A percentile compares a stretch with the other conserved stretches of the same genome.
These are phyloP conservation scores for Chaenodraco wilsoni DNA, from an alignment of 2,797 vertebrate species.

Conservation along the genomic window DNA sequence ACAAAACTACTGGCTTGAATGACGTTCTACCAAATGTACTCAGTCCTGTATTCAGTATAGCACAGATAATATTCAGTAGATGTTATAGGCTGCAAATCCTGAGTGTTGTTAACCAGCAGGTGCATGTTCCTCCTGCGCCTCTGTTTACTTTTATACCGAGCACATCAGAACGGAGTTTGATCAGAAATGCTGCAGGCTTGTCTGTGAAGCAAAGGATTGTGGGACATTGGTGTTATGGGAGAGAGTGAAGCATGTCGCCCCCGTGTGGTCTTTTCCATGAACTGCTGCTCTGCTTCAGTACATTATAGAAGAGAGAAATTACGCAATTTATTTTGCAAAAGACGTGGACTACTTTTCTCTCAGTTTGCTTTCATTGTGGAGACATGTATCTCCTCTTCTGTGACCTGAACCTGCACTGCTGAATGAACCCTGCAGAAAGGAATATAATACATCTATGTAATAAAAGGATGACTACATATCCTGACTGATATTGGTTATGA, in stretches of 20 bases:
- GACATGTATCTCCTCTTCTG: constrained; percentile 36
- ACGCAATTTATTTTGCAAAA: constrained; percentile 3
- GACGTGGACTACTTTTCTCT: constrained; percentile 24
- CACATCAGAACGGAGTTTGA: constrained; percentile 36
- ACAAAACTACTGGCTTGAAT: constrained; percentile 40
- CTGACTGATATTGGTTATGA: constrained; percentile 24
- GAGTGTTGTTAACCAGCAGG: constrained; percentile 58
- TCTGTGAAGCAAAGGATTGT: constrained; percentile 42
- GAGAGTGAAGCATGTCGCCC: constrained; percentile 62
- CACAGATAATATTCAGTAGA: constrained; percentile 37
- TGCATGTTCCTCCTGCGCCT: constrained; percentile 82
- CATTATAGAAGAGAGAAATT: constrained; percentile 18
- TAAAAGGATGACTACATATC: constrained; percentile 19
- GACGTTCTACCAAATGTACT: constrained; percentile 54
- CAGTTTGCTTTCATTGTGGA: constrained; percentile 36
- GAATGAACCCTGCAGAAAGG: constrained; percentile 41
- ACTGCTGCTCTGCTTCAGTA: constrained; percentile 49
- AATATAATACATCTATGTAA: constrained; percentile 33
- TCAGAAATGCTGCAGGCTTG: constrained; percentile 22
- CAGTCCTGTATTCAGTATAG: constrained; percentile 34
- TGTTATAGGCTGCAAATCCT: constrained; percentile 47
- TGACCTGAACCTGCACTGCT: constrained; percentile 54
- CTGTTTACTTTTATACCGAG: constrained; percentile 52
- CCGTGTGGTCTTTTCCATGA: constrained; percentile 57
- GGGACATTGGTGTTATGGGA: constrained; percentile 1